Base-by-base conservation (phyloP, 2,888 invertebrate genomes). In the Plebejus anna region DNA sequence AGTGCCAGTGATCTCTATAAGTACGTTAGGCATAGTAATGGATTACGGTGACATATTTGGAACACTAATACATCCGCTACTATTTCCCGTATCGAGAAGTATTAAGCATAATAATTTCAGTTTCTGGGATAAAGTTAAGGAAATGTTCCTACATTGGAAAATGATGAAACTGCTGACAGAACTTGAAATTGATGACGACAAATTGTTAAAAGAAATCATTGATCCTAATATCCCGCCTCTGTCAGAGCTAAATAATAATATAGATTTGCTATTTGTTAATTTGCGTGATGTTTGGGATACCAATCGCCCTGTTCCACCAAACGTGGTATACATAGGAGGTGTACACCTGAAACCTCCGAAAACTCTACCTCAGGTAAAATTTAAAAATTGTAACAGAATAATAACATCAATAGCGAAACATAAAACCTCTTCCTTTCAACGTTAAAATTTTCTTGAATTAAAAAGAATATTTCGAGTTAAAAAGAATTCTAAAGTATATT, bases 251-350 rank as follows among this genome's bases (percentile, higher is more conserved):
- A 76, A 76, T 1, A 81, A 84, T 4, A 85, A 87, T 76, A 79
- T 87, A n/a, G 84, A 85, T 13, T 83, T 88, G 84, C 55, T 86
- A 3, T 84, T 88, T 38, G 11, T 85, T 11, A 86, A 87, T 76
- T 76, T 82, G 6, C 81, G 86, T 81, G 82, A 84, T 0, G 77
- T 86, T 3, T 88, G 84, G 83, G 83, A 83, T 66, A 81, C 80
- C 0, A 86, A 84, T 66, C 81, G 83, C 3, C 87, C 87, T 0
- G 80, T 82, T 1, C 84, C 84, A 36, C 84, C 86, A 4, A 82
- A 80, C 47, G 82, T 87, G 0, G 51, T 88, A 0, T 85, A 84
- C 72, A 82, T 86, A 75, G 85, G 86, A 38, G 86, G 88, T 1
- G 78, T 87, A 47, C 84, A 85, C 57, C 79, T 80, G 22, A 82